Evolutionary conservation across 2,888 invertebrate species (phyloP), one percentile per base, ranked within the genome.

Genomic region (Scelioninae gen. 1): DNA sequence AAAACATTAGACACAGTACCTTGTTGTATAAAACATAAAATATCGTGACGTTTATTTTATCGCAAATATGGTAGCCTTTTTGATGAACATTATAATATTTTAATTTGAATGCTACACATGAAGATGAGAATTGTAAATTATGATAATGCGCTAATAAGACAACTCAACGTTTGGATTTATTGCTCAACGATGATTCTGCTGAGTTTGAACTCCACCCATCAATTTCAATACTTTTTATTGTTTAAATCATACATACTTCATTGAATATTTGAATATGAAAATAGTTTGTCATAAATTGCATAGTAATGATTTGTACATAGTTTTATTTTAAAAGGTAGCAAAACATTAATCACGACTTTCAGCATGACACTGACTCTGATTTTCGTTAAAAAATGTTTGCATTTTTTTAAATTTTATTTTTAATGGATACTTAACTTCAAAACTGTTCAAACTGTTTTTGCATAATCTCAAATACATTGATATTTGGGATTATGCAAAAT

Each of bases 201-300:
- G 60, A 43, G 60, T 60, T 51, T 43, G 71, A 60, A 72, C 71
- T 72, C 71, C 71, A 60, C 71, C 71, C 51, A 72, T 72, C 58
- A 60, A 58, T 58, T 58, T 23, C 58, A 60, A 58, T 72, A 31
- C 60, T 51, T 72, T 72, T 60, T 72, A 51, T 60, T 72, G 60
- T 51, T 72, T 31, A 13, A 51, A 31, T 53, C 45, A 16, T 32
- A 16, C 31, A 15, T n/a, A 43, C 60, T 38, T 40, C 60, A 16
- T 51, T 62, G 51, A 60, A 51, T 72, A 72, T 43, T 53, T 45
- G 62, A 62, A 62, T 72, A 53, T 53, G 62, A 72, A 72, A 72
- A 62, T 62, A 32, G 53, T 62, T 45, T 53, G 53, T 55, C 45
- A 38, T 23, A 53, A 62, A 62, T 53, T 34, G 62, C 43, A 16